These are phyloP conservation scores for Picus viridis DNA, from an alignment of 2,797 vertebrate species.

Conservation along the genomic window DNA sequence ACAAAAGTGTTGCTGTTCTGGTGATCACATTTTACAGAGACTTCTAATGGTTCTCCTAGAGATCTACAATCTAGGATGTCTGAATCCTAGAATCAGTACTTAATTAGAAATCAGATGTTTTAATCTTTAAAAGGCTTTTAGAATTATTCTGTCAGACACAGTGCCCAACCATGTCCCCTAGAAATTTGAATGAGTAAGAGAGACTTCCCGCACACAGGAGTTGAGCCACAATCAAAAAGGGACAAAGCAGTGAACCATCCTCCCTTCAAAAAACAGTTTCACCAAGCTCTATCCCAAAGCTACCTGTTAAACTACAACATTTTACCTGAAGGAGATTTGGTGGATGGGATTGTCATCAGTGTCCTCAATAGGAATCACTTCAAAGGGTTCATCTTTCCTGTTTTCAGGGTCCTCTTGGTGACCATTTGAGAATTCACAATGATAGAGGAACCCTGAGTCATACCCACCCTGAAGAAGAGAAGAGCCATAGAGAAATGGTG, in stretches of 20 bases:
- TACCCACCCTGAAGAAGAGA: slow-evolving; percentile 84
- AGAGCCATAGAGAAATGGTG: neutral
- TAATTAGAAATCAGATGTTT: neutral
- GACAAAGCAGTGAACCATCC: neutral
- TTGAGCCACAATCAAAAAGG: neutral
- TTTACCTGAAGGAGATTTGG: slow-evolving; percentile 88
- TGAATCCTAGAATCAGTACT: neutral
- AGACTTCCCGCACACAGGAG: neutral
- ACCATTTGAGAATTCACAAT: slow-evolving; percentile 86
- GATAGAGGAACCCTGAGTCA: slow-evolving; percentile 92
- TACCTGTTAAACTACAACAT: neutral
- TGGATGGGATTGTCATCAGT: slow-evolving; percentile 84
- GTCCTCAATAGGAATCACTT: slow-evolving; percentile 76
- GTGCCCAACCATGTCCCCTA: neutral
- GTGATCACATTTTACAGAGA: neutral
- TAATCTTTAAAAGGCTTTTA: neutral
- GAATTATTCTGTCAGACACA: neutral
- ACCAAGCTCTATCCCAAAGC: neutral
- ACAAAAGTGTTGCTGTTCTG: neutral
- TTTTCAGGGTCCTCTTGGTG: slow-evolving; percentile 59
- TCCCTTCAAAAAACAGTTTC: neutral
- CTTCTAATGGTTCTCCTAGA: neutral
- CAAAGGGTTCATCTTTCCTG: slow-evolving; percentile 86
- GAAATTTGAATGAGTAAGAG: neutral
- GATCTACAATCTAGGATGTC: neutral